Evolutionary conservation across 2,888 invertebrate genomes (phyloP).

Genomic region (Ornithoptera alexandrae): DNA sequence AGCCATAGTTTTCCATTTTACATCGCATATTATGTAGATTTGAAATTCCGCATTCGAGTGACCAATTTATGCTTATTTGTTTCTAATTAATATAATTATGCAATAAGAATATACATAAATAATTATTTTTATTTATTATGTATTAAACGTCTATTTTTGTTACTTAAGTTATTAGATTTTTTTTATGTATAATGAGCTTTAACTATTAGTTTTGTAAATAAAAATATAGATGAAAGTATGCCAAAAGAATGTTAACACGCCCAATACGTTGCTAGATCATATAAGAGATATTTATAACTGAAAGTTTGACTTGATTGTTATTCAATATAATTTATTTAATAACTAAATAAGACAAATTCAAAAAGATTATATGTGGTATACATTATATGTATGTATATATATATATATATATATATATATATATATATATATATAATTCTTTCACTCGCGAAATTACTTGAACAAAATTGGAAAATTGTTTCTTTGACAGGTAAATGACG

Average conservation of each 20-base stretch:
- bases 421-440: too few species aligned
- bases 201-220: not conserved
- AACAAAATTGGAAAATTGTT: too few species aligned
- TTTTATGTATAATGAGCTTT: not conserved
- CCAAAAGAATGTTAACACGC: not conserved
- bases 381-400: too few species aligned
- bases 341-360: too few species aligned
- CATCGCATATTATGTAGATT: slow-evolving; percentile 24
- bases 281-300: not conserved
- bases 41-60: slow-evolving; percentile 26
- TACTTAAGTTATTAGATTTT: not conserved
- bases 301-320: not conserved
- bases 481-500: too few species aligned
- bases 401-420: too few species aligned
- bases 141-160: not conserved
- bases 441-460: too few species aligned
- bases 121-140: slow-evolving; percentile 6
- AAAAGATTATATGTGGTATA: too few species aligned
- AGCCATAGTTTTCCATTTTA: slow-evolving; percentile 27
- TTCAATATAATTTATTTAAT: too few species aligned
- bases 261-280: not conserved
- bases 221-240: not conserved
- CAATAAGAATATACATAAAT: slow-evolving; percentile 12
- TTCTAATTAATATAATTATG: slow-evolving; percentile 19
- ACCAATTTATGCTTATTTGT: slow-evolving; percentile 29